These are phyloP conservation scores for Callyntrura guangdongensis DNA, from an alignment of 2,888 invertebrate species.

Conservation along the genomic window DNA sequence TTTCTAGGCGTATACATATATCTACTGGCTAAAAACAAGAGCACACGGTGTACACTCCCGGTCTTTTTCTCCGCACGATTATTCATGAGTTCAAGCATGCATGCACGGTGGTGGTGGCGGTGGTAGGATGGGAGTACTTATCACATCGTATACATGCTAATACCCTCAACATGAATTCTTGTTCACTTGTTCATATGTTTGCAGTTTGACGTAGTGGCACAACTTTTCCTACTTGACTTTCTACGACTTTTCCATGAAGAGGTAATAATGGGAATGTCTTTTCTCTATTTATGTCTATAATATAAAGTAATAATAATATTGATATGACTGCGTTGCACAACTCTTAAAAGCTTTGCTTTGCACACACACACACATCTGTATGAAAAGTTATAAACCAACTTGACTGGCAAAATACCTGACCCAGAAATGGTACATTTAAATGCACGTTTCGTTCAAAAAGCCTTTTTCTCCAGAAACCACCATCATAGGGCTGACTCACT, in stretches of 20 bases:
- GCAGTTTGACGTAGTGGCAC: slow-evolving; percentile 19
- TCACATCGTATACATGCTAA: slow-evolving; percentile 54
- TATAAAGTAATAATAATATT: background rate
- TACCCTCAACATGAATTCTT: slow-evolving; percentile 50
- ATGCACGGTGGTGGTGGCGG: slow-evolving; percentile 19
- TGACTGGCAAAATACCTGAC: slow-evolving; percentile 62
- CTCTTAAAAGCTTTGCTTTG: slow-evolving; percentile 24
- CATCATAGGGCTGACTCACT: slow-evolving; percentile 65
- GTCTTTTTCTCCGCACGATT: slow-evolving; percentile 57
- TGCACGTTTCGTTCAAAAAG: slow-evolving; percentile 71
- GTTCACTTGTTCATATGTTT: slow-evolving; percentile 46
- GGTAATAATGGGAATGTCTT: slow-evolving; percentile 23
- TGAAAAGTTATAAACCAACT: slow-evolving; percentile 49
- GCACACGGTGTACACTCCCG: background rate
- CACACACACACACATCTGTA: slow-evolving; percentile 41
- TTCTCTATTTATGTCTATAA: slow-evolving; percentile 10
- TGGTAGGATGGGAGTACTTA: slow-evolving; percentile 56
- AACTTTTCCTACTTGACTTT: slow-evolving; percentile 52
- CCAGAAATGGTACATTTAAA: slow-evolving; percentile 76
- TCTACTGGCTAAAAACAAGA: slow-evolving; percentile 6
- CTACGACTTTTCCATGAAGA: slow-evolving; percentile 9
- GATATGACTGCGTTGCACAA: background rate
- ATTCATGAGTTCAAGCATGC: slow-evolving; percentile 70
- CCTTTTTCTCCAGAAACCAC: slow-evolving; percentile 62
- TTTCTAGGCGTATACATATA: background rate